A percentile compares a stretch with the other conserved stretches of the same genome.
phyloP scores from a whole-genome alignment of 2,888 invertebrate species.

The Uloborus plumipes region DNA sequence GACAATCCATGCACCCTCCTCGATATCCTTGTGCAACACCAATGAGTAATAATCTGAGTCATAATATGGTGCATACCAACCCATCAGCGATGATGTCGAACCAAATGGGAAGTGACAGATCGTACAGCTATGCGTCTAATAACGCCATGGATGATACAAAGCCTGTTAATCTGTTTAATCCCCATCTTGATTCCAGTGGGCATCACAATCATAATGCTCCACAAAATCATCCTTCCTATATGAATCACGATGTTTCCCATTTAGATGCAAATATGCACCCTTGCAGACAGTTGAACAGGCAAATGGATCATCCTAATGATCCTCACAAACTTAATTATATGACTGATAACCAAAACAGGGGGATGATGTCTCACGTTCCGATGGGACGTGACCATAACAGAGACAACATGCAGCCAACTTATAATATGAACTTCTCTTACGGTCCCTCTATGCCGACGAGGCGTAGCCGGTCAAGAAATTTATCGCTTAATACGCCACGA shows the following conservation, averaged over 20 bases:
- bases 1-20: slow-evolving; percentile 33
- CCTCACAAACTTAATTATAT: slow-evolving; percentile 11
- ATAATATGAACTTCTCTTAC: slow-evolving; percentile 22
- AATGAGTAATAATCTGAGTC: slow-evolving; percentile 13
- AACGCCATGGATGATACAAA: slow-evolving; percentile 38
- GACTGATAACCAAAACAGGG: slow-evolving; percentile 9
- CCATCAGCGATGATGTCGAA: slow-evolving; percentile 23
- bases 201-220: slow-evolving; percentile 15
- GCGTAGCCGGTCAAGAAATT: slow-evolving; percentile 1
- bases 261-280: slow-evolving; percentile 12
- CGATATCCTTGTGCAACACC: slow-evolving; percentile 15
- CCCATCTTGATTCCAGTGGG: slow-evolving; percentile 31
- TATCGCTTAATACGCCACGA: slow-evolving; percentile 8
- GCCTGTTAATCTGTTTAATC: slow-evolving; percentile 39
- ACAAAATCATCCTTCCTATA: slow-evolving; percentile 24
- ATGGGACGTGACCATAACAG: slow-evolving; percentile 5
- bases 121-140: slow-evolving; percentile 22
- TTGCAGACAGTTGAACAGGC: slow-evolving; percentile 13
- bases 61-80: slow-evolving; percentile 2
- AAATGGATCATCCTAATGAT: slow-evolving; percentile 22
- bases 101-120: slow-evolving; percentile 12
- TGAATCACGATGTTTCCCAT: slow-evolving; percentile 12
- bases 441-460: slow-evolving; percentile 15
- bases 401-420: slow-evolving; percentile 7
- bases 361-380: slow-evolving; percentile 2